Base-by-base conservation (phyloP, 2,797 vertebrate genomes). In the Protonibea diacanthus region DNA sequence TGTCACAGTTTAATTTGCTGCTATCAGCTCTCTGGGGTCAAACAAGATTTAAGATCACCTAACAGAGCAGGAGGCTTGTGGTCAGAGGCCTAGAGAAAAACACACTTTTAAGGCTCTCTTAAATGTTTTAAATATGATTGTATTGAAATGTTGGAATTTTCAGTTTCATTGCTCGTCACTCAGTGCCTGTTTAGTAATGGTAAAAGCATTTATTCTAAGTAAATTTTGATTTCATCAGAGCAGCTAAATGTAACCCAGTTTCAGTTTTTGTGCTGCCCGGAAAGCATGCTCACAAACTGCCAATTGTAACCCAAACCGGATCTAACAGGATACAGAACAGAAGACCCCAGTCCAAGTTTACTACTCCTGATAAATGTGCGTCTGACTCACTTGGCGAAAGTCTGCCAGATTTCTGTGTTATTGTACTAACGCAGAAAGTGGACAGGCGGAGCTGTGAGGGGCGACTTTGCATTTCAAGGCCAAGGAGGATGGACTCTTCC, bases 1-100 rank as follows among this genome's bases (percentile, higher is more conserved):
- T 92, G 90, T 93, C 88, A 93, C 84, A 90, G 23, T 91, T 92
- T 78, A 85, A 91, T 90, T 85, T 93, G 91, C 92, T 91, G 88
- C 76, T 83, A 87, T 94, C 91, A 92, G 92, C 91, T 81, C 20
- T 93, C 47, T 89, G 76, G 64, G 86, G 91, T 89, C 83, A 83
- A 67, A 80, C 14, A 45, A 68, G 71, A 84, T 73, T 71, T 65
- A 60, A 89, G 65, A 89, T 90, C 71, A 66, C 63, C 69, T 40
- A 72, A 86, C 63, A 77, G 33, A 38, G 33, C 33, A 38, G 68
- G 48, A 90, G 80, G 64, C 51, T 80, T 89, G 88, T 83, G 88
- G 84, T 84, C 57, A 45, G 62, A 71, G 44, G 63, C 61, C 40
- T 23, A 25, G 56, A 33, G 40, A 80, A 71, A 74, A 49, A 65